Percentiles rank a stretch among this genome's conserved stretches.
phyloP scores from a whole-genome alignment of 2,797 vertebrate genomes.

The Syngnathus acus region DNA sequence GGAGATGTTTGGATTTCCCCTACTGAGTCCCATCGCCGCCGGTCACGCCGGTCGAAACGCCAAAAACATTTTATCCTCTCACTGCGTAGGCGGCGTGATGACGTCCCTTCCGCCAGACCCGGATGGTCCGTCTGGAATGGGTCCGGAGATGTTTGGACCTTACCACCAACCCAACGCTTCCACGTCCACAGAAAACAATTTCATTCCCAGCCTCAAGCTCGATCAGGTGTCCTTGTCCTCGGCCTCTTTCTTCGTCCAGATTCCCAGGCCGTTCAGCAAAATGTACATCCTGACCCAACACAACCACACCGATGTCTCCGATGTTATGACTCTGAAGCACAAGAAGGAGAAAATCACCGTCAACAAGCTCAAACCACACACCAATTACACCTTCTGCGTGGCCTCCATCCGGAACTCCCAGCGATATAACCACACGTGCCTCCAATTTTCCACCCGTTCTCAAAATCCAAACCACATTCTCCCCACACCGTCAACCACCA shows the following conservation, averaged over 20 bases:
- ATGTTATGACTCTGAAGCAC: constrained; percentile 89
- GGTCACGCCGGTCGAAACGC: constrained; percentile 82
- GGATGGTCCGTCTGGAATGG: constrained; percentile 83
- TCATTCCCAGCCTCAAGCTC: constrained; percentile 86
- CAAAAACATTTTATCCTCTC: constrained; percentile 85
- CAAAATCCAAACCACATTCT: constrained; percentile 75
- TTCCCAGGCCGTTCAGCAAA: constrained; percentile 92
- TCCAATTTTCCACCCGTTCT: constrained; percentile 83
- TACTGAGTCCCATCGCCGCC: constrained; percentile 83
- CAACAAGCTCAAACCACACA: constrained; percentile 86
- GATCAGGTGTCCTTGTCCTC: constrained; percentile 85
- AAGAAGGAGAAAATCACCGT: constrained; percentile 92
- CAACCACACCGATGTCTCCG: constrained; percentile 90
- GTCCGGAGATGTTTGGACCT: constrained; percentile 71
- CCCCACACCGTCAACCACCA: constrained; percentile 89
- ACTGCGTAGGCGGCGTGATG: constrained; percentile 86
- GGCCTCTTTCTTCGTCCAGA: constrained; percentile 87
- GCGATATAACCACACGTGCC: constrained; percentile 91
- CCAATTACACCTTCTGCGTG: constrained; percentile 94
- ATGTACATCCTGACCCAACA: constrained; percentile 98
- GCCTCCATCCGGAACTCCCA: constrained; percentile 93
- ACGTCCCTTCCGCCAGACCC: constrained; percentile 81
- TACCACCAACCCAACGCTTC: constrained; percentile 82
- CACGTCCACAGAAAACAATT: constrained; percentile 75
- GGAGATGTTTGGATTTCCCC: constrained; percentile 86